phyloP scores from a whole-genome alignment of 2,888 invertebrate genomes.

The Polymixis flavicincta region DNA sequence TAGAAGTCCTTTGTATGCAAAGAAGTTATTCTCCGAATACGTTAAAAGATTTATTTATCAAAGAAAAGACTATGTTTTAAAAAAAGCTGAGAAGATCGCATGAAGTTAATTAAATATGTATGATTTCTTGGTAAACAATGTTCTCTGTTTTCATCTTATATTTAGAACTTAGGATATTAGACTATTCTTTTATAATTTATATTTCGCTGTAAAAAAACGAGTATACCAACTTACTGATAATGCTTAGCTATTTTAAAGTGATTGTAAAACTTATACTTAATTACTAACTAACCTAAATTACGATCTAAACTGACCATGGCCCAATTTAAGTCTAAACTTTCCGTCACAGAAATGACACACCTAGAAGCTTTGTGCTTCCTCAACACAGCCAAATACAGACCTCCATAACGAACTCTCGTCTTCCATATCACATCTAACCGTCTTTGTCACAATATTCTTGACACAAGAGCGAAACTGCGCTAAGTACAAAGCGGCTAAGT shows the following conservation, averaged over 20 bases:
- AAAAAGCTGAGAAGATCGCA: neutral
- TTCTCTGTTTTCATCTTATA: neutral
- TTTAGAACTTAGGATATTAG: neutral
- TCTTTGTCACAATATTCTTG: constrained; percentile 67
- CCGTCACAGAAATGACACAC: neutral
- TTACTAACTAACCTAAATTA: constrained; percentile 2
- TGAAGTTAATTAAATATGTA: neutral
- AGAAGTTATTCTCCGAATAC: constrained; percentile 12
- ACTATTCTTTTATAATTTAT: neutral
- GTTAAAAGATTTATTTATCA: constrained; percentile 18
- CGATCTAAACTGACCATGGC: neutral
- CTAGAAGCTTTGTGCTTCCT: no score
- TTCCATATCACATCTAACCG: constrained; percentile 58
- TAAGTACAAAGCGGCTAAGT: constrained; percentile 69
- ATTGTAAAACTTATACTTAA: neutral
- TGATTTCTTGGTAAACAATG: neutral
- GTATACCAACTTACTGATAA: neutral
- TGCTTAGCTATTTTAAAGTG: neutral
- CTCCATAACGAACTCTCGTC: constrained; percentile 48
- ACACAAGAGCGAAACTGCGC: constrained; percentile 67
- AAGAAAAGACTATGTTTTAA: neutral
- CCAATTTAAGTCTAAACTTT: neutral
- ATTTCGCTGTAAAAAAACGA: neutral
- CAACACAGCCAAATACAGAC: constrained; percentile 40
- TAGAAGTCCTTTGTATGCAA: constrained; percentile 3